Conservation (phyloP, 2,888 invertebrate species). For the Dryocosmus kuriphilus region DNA sequence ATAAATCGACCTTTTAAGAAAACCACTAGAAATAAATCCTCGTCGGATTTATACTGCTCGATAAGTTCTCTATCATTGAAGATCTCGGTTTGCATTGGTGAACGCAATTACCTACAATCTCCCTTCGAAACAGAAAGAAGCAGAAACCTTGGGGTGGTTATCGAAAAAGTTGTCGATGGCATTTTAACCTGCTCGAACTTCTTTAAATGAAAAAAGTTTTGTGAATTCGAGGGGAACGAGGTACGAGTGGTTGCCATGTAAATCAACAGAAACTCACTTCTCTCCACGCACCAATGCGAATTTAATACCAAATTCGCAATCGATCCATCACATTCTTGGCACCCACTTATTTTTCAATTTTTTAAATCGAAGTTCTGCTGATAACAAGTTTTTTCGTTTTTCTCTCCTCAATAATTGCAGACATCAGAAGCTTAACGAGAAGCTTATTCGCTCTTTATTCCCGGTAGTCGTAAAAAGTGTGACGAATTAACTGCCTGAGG, state of each 20-base stretch:
- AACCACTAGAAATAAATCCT: neutral
- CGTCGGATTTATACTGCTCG: neutral
- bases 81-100: slow-evolving; percentile 11
- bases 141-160: neutral
- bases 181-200: slow-evolving; percentile 51
- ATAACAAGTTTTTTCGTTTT: neutral
- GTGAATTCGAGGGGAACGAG: slow-evolving; percentile 40
- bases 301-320: slow-evolving; percentile 9
- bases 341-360: neutral
- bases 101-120: slow-evolving; percentile 16
- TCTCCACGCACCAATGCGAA: slow-evolving; percentile 18
- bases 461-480: slow-evolving; percentile 5
- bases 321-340: neutral
- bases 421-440: neutral
- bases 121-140: slow-evolving; percentile 21
- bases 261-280: slow-evolving; percentile 48
- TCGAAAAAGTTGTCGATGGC: slow-evolving; percentile 46
- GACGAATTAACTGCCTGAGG: neutral
- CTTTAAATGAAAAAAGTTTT: slow-evolving; percentile 56
- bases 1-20: neutral
- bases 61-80: slow-evolving; percentile 22
- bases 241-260: slow-evolving; percentile 44
- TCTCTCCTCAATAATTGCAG: neutral
- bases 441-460: neutral
- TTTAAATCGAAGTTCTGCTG: neutral